Conservation (phyloP, 2,797 vertebrate species). For the Microctenopoma lineatum region DNA sequence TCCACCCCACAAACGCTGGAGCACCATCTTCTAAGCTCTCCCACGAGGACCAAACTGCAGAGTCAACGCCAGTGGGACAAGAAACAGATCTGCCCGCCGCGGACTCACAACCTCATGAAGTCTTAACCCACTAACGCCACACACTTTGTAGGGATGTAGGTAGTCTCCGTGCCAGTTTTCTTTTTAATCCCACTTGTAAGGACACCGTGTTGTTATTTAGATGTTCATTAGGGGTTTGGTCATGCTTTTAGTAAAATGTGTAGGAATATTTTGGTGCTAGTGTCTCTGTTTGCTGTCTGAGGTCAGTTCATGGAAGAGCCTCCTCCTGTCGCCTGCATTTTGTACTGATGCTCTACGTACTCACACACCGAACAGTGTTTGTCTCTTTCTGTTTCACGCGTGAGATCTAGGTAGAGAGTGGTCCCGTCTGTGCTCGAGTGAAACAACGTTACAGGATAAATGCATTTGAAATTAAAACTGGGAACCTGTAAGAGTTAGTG, state of each 20-base stretch:
- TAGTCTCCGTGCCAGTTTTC: conserved; percentile 14
- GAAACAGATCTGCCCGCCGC: conserved; percentile 54
- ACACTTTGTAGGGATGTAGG: conserved; percentile 26
- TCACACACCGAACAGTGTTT: conserved; percentile 7
- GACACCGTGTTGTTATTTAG: conserved; percentile 13
- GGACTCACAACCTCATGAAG: conserved; percentile 74
- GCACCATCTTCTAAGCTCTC: conserved; percentile 86
- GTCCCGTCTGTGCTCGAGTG: conserved; percentile 29
- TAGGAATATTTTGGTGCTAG: conserved; percentile 57
- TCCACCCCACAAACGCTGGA: conserved; percentile 87
- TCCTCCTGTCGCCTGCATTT: conserved; percentile 39
- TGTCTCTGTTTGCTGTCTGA: conserved; percentile 52
- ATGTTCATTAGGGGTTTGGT: conserved; percentile 31
- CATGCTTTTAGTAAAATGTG: conserved; percentile 35
- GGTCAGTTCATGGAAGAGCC: conserved; percentile 33
- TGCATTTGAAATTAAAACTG: conserved; percentile 35
- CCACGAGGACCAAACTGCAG: conserved; percentile 48
- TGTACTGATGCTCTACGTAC: conserved; percentile 45
- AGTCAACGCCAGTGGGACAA: conserved; percentile 52
- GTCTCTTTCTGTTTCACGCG: conserved; percentile 11
- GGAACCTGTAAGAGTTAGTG: conserved; percentile 13
- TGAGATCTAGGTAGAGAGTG: conserved; percentile 15
- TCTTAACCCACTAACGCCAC: conserved; percentile 81
- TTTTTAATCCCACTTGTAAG: conserved; percentile 35
- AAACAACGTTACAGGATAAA: conserved; percentile 28